Conservation (phyloP, 2,797 vertebrate species). For the Crocodylus rhombifer region DNA sequence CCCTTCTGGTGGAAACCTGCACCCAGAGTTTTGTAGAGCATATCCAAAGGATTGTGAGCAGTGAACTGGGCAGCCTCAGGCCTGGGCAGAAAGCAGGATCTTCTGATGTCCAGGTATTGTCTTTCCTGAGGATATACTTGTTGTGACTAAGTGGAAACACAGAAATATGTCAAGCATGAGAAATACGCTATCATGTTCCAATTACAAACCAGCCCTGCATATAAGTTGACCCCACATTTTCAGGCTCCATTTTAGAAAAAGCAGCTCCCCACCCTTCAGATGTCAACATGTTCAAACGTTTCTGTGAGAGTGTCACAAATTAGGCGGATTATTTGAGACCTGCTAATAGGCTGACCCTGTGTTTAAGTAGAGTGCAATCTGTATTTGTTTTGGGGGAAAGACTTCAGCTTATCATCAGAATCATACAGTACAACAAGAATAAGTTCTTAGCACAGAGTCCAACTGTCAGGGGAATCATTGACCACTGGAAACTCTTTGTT, state of each 20-base stretch:
- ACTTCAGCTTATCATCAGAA: too few species aligned
- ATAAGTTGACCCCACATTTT: too few species aligned
- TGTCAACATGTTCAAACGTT: too few species aligned
- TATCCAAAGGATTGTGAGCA: constrained; percentile 72
- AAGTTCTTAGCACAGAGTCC: neutral
- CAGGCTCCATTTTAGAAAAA: too few species aligned
- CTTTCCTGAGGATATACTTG: neutral
- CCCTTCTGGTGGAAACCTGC: constrained; percentile 73
- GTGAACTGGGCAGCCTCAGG: constrained; percentile 66
- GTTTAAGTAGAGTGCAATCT: too few species aligned
- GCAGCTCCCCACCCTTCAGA: too few species aligned
- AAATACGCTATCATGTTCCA: neutral
- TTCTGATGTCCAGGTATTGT: neutral
- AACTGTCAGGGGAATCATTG: neutral
- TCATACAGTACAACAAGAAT: neutral
- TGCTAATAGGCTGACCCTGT: too few species aligned
- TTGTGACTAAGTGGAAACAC: neutral
- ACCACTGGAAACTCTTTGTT: neutral
- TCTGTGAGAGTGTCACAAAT: too few species aligned
- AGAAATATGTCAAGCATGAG: neutral
- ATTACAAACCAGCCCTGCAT: too few species aligned
- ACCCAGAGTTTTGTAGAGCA: constrained; percentile 74
- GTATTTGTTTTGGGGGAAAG: too few species aligned
- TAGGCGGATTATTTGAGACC: too few species aligned
- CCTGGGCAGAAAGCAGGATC: constrained; percentile 51